Percentiles rank a stretch among this genome's conserved stretches.
These are phyloP conservation scores for Drosophila suboccidentalis DNA, from an alignment of 2,888 invertebrate genomes.

Conservation along the genomic window DNA sequence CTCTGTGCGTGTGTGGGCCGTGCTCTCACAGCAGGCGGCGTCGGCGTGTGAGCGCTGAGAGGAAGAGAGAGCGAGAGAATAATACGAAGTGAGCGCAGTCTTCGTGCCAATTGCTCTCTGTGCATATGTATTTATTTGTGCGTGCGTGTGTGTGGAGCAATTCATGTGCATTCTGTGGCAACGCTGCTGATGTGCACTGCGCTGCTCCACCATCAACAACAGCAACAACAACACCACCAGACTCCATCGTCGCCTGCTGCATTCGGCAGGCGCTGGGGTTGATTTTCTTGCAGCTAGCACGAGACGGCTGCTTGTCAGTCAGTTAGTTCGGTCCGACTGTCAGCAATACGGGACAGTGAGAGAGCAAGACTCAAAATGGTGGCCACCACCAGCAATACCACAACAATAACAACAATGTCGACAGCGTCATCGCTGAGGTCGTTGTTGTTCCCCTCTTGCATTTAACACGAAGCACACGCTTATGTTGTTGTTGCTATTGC, in stretches of 20 bases:
- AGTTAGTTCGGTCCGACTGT: constrained; percentile 45
- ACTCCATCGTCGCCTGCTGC: constrained; percentile 45
- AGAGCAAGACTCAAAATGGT: constrained; percentile 74
- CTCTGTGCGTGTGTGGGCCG: constrained; percentile 41
- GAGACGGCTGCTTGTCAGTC: constrained; percentile 61
- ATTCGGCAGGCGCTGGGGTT: constrained; percentile 61
- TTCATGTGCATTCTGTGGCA: constrained; percentile 68
- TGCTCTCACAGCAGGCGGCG: constrained; percentile 65
- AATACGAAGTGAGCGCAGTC: constrained; percentile 42
- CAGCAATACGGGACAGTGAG: constrained; percentile 48
- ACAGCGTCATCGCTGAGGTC: constrained; percentile 67
- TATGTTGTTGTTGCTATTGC: constrained; percentile 22
- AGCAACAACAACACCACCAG: constrained; percentile 36
- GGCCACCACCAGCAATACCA: constrained; percentile 70
- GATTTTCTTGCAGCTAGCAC: constrained; percentile 66
- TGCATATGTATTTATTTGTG: constrained; percentile 19
- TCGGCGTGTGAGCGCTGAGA: constrained; percentile 66
- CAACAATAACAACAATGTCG: constrained; percentile 66
- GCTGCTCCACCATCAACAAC: constrained; percentile 39
- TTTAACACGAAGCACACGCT: constrained; percentile 67
- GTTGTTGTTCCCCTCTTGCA: constrained; percentile 57
- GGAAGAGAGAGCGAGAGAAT: constrained; percentile 34
- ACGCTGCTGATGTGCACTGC: constrained; percentile 48
- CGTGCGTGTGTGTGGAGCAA: constrained; percentile 49
- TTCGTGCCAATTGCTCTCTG: constrained; percentile 30